Conservation (phyloP, 2,797 vertebrate genomes). For the Meriones psammophilus region DNA sequence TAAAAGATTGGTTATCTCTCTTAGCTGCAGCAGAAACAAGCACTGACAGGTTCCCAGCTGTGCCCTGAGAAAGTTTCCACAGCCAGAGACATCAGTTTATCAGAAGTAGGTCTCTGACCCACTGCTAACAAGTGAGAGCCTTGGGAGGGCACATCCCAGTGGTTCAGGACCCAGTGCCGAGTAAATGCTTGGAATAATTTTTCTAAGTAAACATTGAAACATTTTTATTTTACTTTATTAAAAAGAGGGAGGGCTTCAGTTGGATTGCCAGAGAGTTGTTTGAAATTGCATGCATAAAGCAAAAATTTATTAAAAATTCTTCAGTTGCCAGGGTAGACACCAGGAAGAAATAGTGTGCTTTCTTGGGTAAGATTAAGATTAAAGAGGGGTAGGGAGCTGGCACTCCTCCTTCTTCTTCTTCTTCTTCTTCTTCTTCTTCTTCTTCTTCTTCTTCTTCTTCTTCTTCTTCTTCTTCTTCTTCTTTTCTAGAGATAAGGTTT, state of each 20-base stretch:
- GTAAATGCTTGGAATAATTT: not conserved
- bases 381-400: not conserved
- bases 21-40: not conserved
- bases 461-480: too few relatives aligned
- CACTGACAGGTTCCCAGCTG: not conserved
- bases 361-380: constrained; percentile 4
- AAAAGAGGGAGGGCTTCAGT: not conserved
- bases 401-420: not conserved
- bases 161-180: not conserved
- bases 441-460: too few relatives aligned
- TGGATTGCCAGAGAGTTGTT: constrained; percentile 9
- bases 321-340: not conserved
- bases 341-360: constrained; percentile 29
- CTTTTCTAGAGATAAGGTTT: not conserved
- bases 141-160: not conserved
- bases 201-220: constrained; percentile 40
- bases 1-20: not conserved
- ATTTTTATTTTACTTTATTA: not conserved
- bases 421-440: too few relatives aligned
- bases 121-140: not conserved
- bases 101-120: constrained; percentile 11
- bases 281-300: constrained; percentile 27
- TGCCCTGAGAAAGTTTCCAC: not conserved
- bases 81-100: not conserved
- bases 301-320: constrained; percentile 17